Evolutionary conservation across 2,888 invertebrate species (phyloP).

Genomic region (Acanthosepion esculentum): DNA sequence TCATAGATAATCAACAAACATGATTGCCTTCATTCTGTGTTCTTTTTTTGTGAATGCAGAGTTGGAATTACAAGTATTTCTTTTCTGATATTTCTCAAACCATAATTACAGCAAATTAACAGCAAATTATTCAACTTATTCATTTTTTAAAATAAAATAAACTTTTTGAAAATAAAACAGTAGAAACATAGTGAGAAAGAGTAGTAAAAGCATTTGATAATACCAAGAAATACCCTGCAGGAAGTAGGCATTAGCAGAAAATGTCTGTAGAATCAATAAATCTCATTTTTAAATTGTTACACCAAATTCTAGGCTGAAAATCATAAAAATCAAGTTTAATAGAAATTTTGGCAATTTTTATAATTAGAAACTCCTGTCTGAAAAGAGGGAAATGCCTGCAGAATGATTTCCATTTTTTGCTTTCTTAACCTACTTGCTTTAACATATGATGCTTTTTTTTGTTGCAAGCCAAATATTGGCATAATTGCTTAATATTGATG

Average conservation of each 20-base stretch:
- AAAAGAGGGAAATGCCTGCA: background rate
- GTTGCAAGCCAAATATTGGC: background rate
- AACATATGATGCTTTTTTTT: too few species aligned
- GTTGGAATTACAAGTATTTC: too few species aligned
- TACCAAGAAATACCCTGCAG: background rate
- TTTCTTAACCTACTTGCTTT: background rate
- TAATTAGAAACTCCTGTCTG: background rate
- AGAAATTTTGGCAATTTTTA: background rate
- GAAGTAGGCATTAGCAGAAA: background rate
- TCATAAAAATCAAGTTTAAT: conserved; percentile 1
- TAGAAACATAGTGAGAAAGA: background rate
- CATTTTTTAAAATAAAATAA: too few species aligned
- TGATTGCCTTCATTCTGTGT: too few species aligned
- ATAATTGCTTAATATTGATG: background rate
- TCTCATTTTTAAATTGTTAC: background rate
- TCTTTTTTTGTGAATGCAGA: too few species aligned
- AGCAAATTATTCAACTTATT: background rate
- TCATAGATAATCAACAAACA: too few species aligned
- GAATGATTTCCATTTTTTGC: background rate
- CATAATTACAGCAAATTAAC: background rate
- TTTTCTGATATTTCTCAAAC: too few species aligned
- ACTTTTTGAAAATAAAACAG: too few species aligned
- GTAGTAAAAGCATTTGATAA: background rate
- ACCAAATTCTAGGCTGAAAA: background rate
- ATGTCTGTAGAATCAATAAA: background rate